Base-by-base conservation (phyloP, 1,140 invertebrate genomes). In the Nasonia longicornis region DNA sequence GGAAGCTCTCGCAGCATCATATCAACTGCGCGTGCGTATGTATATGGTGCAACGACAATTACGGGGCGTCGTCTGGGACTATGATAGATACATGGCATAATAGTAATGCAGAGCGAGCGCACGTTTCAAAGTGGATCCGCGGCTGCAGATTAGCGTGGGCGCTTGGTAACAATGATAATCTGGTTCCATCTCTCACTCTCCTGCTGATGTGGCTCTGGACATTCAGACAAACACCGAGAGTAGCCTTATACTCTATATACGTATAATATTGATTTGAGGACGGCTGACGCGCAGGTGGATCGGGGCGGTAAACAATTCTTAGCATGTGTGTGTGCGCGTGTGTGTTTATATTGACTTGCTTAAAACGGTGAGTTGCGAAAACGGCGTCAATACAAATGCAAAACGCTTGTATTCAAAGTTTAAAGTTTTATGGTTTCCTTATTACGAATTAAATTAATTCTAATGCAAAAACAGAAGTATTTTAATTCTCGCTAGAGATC, bases 131-230 rank as follows among this genome's bases (percentile, higher is more conserved):
- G 78, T 12, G 71, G 38, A 80, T 80, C 48, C 14, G 38, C 58
- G 58, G 16, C 14, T 58, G 52, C 38, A 79, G 63, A 84, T 84
- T 86, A 84, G 78, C 77, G 26, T 74, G 83, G 63, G 72, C 31
- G 77, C 81, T 83, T 80, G 71, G 69, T 69, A 74, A 69, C 69
- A 69, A 80, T 83, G 84, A 84, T 85, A 83, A 85, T 83, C 69
- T 80, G 16, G 52, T n/a, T 52, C 48, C 16, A 12, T 52, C 48
- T 52, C 38, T 52, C 48, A 16, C 48, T 52, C 38, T 52, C 35
- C 35, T 52, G 48, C 48, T 52, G 64, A 58, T 72, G 70, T 75
- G 70, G 26, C 48, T 66, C 75, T 66, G n/a, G 74, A 66, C 45
- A 67, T 38, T 42, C 16, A n/a, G 66, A 16, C 12, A 3, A n/a